Percentiles rank a stretch among this genome's conserved stretches.
These are phyloP conservation scores for Popillia japonica DNA, from an alignment of 1,140 invertebrate species.

Conservation along the genomic window DNA sequence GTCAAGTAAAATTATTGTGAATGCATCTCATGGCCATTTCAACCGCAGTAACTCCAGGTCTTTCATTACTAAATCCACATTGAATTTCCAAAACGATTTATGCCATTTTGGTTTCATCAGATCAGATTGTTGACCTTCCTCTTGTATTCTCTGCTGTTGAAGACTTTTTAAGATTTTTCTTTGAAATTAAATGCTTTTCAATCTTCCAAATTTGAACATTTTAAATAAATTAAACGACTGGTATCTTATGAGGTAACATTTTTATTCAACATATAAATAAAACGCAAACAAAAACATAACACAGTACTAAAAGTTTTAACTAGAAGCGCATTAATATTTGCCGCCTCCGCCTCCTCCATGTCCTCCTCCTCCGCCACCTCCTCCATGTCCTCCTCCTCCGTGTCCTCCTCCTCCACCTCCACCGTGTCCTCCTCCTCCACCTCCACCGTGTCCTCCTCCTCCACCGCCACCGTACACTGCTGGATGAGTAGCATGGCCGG, in stretches of 20 bases:
- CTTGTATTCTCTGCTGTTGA: too few species aligned
- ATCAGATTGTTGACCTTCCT: too few species aligned
- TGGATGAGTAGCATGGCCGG: conserved; percentile 46
- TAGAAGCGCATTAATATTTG: not conserved
- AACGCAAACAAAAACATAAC: conserved; percentile 31
- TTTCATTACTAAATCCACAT: too few species aligned
- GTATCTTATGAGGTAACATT: not conserved
- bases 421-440: not conserved
- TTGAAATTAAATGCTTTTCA: too few species aligned
- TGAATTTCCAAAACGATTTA: too few species aligned
- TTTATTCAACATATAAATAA: conserved; percentile 31
- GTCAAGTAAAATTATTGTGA: too few species aligned
- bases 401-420: not conserved
- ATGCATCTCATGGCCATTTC: too few species aligned
- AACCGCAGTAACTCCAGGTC: too few species aligned
- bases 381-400: not conserved
- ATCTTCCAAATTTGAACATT: too few species aligned
- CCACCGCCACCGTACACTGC: conserved; percentile 11
- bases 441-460: not conserved
- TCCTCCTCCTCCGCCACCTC: not conserved
- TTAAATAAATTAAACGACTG: not conserved
- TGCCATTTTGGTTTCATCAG: too few species aligned
- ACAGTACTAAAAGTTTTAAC: not conserved
- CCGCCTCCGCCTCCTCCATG: not conserved
- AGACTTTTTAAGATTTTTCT: too few species aligned